Base-by-base conservation (phyloP, 2,797 vertebrate species). In the Linurgus olivaceus region DNA sequence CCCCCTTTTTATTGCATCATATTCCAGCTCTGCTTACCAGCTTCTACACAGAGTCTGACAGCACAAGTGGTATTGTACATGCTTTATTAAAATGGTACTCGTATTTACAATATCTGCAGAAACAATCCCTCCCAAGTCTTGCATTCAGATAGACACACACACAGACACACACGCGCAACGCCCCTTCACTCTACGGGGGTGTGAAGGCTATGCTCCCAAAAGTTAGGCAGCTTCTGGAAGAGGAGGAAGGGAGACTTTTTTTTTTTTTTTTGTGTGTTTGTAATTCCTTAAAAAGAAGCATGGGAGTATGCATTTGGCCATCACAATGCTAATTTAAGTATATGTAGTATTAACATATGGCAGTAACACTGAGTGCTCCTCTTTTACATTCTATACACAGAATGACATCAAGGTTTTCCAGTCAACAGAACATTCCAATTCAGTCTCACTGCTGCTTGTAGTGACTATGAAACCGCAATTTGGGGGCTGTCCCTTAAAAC, bases 51-150 rank as follows among this genome's bases (percentile, higher is more conserved):
- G 97, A 98, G 98, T 98, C 98, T 97, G 98, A 98, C 97, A 98
- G 98, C 98, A 97, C 97, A 91, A 97, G 98, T 98, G 98, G 98
- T 98, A 98, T 98, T 98, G 98, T 98, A 99, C 99, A 99, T 99
- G 99, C 99, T 99, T 99, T 98, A 99, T 99, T 99, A 99, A 99
- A 99, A 99, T 96, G 98, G 98, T 98, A 98, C 91, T 97, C 96
- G 9, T 99, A 99, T 99, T 99, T 99, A 99, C 99, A 99, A 93
- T 98, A 98, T 98, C 97, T 97, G 98, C 98, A 98, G 97, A 98
- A 97, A 97, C 90, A 96, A 94, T 97, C 97, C 97, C 95, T 98
- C 97, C 96, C 93, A 83, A 96, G 95, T 96, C 82, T 96, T 96
- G 91, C 96, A 96, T 86, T 95, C 98, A 98, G 95, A 96, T 96